Base-by-base conservation (phyloP, 2,888 invertebrate species). In the Gastracanthus pulcherrimus region DNA sequence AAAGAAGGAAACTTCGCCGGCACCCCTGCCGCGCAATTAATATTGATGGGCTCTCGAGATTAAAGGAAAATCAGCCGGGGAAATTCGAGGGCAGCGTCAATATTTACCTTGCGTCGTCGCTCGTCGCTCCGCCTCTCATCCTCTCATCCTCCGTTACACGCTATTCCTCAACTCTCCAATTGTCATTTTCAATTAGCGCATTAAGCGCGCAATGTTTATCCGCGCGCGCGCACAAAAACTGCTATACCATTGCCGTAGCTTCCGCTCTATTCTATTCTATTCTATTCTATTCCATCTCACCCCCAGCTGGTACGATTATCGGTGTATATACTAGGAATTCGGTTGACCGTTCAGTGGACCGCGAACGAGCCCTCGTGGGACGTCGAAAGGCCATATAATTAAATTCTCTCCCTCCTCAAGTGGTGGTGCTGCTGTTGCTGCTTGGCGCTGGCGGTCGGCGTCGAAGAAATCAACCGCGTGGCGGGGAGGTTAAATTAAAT, bases 131-230 rank as follows among this genome's bases (percentile, higher is more conserved):
- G 0, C 16, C 36, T n/a, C n/a, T n/a, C n/a, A n/a, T n/a, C n/a
- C n/a, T n/a, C n/a, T n/a, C n/a, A n/a, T n/a, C n/a, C n/a, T n/a
- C n/a, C n/a, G n/a, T n/a, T n/a, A n/a, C n/a, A n/a, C n/a, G n/a
- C n/a, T n/a, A n/a, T n/a, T n/a, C n/a, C n/a, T 38, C 55, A 9
- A 3, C 34, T 16, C 29, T 29, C 36, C 34, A 64, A 78, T 64
- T 58, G 78, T 70, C 78, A 72, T 66, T 78, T 72, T 31, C 45
- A 72, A 72, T 78, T 66, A 78, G 38, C 51, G 64, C 64, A 71
- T 64, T 36, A 45, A n/a, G 36, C 70, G 29, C 34, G n/a, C 7
- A 26, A 62, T 70, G 36, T 71, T 71, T 71, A 29, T 51, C 11
- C 19, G 29, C 0, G 19, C 1, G 7, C 19, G 26, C 7, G 26